Evolutionary conservation across 1,140 invertebrate species (phyloP).

Genomic region (Batillaria attramentaria): DNA sequence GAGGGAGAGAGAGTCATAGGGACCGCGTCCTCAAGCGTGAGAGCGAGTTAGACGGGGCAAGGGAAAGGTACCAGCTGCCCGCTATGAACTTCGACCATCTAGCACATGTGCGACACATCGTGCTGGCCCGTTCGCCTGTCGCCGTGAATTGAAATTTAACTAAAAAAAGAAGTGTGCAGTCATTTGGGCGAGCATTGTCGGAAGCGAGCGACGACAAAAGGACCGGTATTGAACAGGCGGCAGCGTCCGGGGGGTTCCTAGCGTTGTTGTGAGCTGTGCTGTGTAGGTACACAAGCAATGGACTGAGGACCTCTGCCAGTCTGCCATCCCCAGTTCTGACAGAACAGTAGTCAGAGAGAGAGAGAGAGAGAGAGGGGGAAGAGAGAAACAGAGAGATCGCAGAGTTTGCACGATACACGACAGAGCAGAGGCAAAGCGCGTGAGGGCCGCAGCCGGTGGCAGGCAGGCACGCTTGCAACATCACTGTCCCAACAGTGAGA

Average conservation of each 20-base stretch:
- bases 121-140: too few species aligned
- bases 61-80: too few species aligned
- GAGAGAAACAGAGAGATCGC: background rate
- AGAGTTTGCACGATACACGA: background rate
- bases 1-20: background rate
- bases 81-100: background rate
- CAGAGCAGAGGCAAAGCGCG: constrained; percentile 1
- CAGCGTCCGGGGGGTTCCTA: constrained; percentile 1
- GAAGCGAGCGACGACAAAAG: background rate
- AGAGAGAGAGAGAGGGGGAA: background rate
- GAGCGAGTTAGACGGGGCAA: too few species aligned
- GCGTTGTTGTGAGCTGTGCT: constrained; percentile 5
- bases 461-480: constrained; percentile 15
- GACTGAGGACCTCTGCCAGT: too few species aligned
- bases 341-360: too few species aligned
- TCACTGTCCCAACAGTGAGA: constrained; percentile 32
- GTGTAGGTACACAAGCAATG: constrained; percentile 20
- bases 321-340: too few species aligned
- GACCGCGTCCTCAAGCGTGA: background rate
- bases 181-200: too few species aligned
- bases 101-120: too few species aligned
- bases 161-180: too few species aligned
- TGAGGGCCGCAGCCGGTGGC: constrained; percentile 13
- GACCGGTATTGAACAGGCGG: background rate
- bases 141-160: background rate